Base-by-base conservation (phyloP, 1,140 invertebrate genomes). In the Calycopis cecrops region DNA sequence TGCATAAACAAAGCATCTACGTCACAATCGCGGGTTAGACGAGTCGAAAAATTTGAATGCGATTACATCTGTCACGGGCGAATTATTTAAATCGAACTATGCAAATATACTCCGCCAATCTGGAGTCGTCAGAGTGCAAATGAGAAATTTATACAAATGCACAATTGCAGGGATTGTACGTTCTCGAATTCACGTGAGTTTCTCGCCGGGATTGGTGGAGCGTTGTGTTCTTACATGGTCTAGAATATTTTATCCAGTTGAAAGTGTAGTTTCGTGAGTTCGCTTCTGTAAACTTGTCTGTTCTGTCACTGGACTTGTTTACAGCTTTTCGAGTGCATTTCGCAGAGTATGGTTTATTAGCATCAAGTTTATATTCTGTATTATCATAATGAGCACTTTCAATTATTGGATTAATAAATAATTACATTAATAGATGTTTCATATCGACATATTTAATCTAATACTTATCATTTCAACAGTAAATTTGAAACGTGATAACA, bases 141-240 rank as follows among this genome's bases (percentile, higher is more conserved):
- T 77, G 78, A 69, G 67, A 60, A 71, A 69, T 81, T 84, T 84
- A 84, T 84, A 76, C 79, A 73, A 69, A 73, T 75, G 70, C 69
- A 67, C 71, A 74, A 71, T 55, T 63, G 62, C 58, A 59, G 57
- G 65, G 63, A 72, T 69, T 69, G 49, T 35, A 48, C 34, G 48
- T 42, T 49, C 35, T 28, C 35, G 38, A 33, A 33, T 44, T 34
- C 10, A 14, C 40, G 52, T 11, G 28, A 33, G 38, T 33, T 6
- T 28, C 21, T 28, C 21, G 14, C 14, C 34, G 52, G 42, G 40
- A 53, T 42, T 18, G 40, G 21, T 11, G 33, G 37, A 37, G 14
- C 28, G 52, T 17, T 52, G 35, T 52, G 50, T 33, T 44, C 40
- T 44, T 44, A 44, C 40, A 44, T 9, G 40, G 7, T 44, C 12